phyloP scores from a whole-genome alignment of 2,888 invertebrate species.

The Lasioglossum vierecki region DNA sequence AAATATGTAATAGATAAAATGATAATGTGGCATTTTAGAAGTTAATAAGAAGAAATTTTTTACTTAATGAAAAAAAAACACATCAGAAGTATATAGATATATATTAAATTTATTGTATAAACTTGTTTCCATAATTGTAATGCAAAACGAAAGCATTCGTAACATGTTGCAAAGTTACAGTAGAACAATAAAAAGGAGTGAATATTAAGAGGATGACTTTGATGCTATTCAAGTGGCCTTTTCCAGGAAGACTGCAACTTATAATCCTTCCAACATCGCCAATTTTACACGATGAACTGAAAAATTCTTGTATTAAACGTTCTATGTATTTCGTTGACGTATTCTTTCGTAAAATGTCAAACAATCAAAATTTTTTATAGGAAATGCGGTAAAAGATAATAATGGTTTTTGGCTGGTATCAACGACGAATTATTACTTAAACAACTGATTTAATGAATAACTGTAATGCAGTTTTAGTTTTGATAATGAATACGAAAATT shows the following conservation, averaged over 20 bases:
- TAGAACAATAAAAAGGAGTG: constrained; percentile 58
- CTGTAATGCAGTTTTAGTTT: constrained; percentile 64
- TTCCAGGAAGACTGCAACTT: constrained; percentile 81
- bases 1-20: constrained; percentile 69
- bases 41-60: constrained; percentile 62
- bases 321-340: constrained; percentile 46
- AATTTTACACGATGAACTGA: constrained; percentile 56
- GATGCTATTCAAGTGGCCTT: constrained; percentile 78
- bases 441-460: constrained; percentile 59
- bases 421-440: constrained; percentile 63
- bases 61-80: constrained; percentile 57
- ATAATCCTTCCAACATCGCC: constrained; percentile 73
- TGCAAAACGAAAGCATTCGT: constrained; percentile 49
- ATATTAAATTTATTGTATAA: constrained; percentile 60
- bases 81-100: constrained; percentile 30
- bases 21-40: constrained; percentile 71
- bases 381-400: constrained; percentile 37
- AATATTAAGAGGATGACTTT: constrained; percentile 60
- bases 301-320: constrained; percentile 43
- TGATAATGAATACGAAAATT: constrained; percentile 46
- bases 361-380: constrained; percentile 48
- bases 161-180: constrained; percentile 53
- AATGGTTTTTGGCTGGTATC: constrained; percentile 52
- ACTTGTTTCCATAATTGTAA: constrained; percentile 61
- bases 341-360: constrained; percentile 51